A percentile compares a stretch with the other conserved stretches of the same genome.
Evolutionary conservation across 1,140 invertebrate species (phyloP).

Genomic region (Trichogramma pretiosum): DNA sequence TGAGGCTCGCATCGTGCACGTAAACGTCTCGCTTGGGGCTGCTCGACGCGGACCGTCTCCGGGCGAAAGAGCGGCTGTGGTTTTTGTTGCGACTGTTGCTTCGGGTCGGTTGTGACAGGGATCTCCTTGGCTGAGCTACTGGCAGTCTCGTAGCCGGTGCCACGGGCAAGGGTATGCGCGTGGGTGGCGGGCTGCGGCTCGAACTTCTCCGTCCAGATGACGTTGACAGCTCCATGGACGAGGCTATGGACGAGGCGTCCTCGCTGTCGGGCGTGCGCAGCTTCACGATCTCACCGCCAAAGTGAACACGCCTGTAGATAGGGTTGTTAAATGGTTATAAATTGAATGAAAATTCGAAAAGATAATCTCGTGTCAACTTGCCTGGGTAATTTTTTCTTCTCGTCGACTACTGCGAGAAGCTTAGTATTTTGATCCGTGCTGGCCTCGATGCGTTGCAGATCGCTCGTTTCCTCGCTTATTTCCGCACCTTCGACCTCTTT

Average conservation of each 20-base stretch:
- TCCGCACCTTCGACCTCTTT: constrained; percentile 24
- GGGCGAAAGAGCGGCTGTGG: not conserved
- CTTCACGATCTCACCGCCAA: constrained; percentile 75
- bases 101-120: constrained; percentile 24
- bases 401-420: constrained; percentile 9
- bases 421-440: not conserved
- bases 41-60: constrained; percentile 28
- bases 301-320: constrained; percentile 58
- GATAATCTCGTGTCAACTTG: constrained; percentile 8
- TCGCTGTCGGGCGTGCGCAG: constrained; percentile 75
- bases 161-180: constrained; percentile 40
- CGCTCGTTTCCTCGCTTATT: constrained; percentile 36
- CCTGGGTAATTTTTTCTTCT: constrained; percentile 23
- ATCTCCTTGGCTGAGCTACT: constrained; percentile 15
- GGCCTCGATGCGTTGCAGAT: constrained; percentile 18
- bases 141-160: constrained; percentile 37
- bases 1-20: constrained; percentile 33
- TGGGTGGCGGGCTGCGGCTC: constrained; percentile 19
- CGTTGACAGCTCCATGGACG: not conserved
- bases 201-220: too few species aligned
- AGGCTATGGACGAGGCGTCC: constrained; percentile 27
- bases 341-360: constrained; percentile 15
- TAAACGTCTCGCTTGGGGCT: constrained; percentile 38
- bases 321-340: too few species aligned
- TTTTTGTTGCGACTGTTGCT: constrained; percentile 16